phyloP scores from a whole-genome alignment of 2,113 vertebrate genomes.

The Rana temporaria region DNA sequence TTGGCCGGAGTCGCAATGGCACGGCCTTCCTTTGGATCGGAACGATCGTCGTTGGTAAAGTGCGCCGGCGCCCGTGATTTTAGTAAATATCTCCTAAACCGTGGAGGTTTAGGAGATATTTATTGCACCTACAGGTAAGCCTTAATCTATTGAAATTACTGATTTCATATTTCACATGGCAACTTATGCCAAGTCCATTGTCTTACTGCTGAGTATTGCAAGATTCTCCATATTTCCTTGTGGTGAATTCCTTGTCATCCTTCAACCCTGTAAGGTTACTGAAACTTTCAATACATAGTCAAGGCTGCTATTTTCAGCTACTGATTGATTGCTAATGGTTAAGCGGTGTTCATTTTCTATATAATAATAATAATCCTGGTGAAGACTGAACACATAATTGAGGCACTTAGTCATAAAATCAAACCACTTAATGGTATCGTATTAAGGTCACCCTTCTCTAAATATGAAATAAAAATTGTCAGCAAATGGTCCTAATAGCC shows the following conservation, averaged over 20 bases:
- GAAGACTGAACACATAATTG: conserved; percentile 2
- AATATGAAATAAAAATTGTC: not conserved
- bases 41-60: too few relatives aligned
- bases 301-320: conserved; percentile 35
- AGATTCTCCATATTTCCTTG: not conserved
- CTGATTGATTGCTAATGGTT: conserved; percentile 24
- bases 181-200: too few relatives aligned
- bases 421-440: conserved; percentile 7
- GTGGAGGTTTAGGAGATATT: too few relatives aligned
- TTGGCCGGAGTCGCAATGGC: too few relatives aligned
- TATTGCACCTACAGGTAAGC: too few relatives aligned
- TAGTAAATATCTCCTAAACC: too few relatives aligned
- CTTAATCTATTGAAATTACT: too few relatives aligned
- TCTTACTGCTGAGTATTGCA: not conserved
- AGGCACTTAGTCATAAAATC: conserved; percentile 23
- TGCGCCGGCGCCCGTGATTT: too few relatives aligned
- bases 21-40: too few relatives aligned
- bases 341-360: not conserved
- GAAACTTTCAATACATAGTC: not conserved
- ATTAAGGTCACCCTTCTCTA: not conserved
- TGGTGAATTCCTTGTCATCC: not conserved
- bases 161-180: too few relatives aligned
- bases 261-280: not conserved
- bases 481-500: not conserved
- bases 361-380: conserved; percentile 30